Percentiles rank a stretch among this genome's conserved stretches.
Evolutionary conservation across 2,113 vertebrate genomes (phyloP).

Genomic region (Piaya cayana): DNA sequence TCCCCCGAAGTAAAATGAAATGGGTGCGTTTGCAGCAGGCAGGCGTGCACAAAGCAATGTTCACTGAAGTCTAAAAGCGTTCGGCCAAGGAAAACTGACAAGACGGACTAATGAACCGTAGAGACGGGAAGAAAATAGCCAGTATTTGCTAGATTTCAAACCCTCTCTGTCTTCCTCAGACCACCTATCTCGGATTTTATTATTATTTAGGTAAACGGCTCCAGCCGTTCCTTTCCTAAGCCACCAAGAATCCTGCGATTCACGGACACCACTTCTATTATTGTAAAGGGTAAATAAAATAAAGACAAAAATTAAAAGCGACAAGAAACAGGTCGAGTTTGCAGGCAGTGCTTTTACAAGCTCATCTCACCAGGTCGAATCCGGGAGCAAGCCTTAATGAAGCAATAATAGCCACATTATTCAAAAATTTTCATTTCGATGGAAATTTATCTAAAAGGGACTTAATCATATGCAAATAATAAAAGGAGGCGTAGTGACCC

Average conservation of each 20-base stretch:
- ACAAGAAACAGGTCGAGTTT: constrained; percentile 96
- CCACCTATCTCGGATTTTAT: constrained; percentile 80
- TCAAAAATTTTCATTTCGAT: constrained; percentile 93
- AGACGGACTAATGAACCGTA: constrained; percentile 92
- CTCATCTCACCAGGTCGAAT: constrained; percentile 93
- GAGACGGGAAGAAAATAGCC: constrained; percentile 85
- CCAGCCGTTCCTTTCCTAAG: neutral
- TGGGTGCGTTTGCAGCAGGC: constrained; percentile 72
- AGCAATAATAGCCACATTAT: constrained; percentile 98
- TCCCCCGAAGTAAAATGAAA: constrained; percentile 74
- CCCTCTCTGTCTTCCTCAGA: constrained; percentile 70
- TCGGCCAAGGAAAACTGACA: constrained; percentile 90
- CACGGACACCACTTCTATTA: constrained; percentile 61
- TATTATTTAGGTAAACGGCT: constrained; percentile 47
- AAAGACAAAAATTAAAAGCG: constrained; percentile 92
- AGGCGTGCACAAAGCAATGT: constrained; percentile 87
- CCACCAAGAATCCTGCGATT: constrained; percentile 59
- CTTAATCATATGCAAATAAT: constrained; percentile 99
- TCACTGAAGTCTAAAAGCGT: constrained; percentile 91
- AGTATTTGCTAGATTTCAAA: constrained; percentile 84
- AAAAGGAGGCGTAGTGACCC: constrained; percentile 87
- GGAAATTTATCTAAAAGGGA: constrained; percentile 92
- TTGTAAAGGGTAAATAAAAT: constrained; percentile 81
- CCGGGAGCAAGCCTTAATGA: constrained; percentile 94
- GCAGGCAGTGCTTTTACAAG: constrained; percentile 89